Percentiles rank a stretch among this genome's conserved stretches.
phyloP scores from a whole-genome alignment of 2,888 invertebrate species.

The Pachycephus smyrnensis region DNA sequence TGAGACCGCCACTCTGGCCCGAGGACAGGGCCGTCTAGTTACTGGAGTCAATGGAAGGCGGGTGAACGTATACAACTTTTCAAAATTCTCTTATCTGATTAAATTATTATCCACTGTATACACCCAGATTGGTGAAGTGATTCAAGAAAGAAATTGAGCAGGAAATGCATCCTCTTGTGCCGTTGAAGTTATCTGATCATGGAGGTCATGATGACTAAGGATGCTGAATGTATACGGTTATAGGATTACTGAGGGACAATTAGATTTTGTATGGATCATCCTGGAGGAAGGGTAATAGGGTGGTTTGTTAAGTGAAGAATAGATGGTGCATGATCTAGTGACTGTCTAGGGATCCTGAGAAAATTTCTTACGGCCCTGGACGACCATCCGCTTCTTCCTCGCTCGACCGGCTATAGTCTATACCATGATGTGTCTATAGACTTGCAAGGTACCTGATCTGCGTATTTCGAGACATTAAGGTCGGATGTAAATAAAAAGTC shows the following conservation, averaged over 20 bases:
- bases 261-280: background rate
- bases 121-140: background rate
- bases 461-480: constrained; percentile 47
- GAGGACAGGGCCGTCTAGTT: constrained; percentile 52
- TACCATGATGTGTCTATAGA: constrained; percentile 27
- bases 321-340: background rate
- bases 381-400: constrained; percentile 49
- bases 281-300: background rate
- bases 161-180: background rate
- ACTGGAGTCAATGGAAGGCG: background rate
- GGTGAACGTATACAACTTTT: background rate
- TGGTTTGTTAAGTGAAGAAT: background rate
- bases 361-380: constrained; percentile 27
- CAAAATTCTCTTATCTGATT: background rate
- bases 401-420: constrained; percentile 45
- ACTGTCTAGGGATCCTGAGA: background rate
- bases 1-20: constrained; percentile 50
- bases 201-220: background rate
- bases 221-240: background rate
- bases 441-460: constrained; percentile 47
- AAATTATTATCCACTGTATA: background rate
- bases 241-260: background rate
- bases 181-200: background rate
- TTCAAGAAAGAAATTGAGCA: background rate
- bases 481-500: constrained; percentile 44